These are phyloP conservation scores for Chelidonichthys spinosus DNA, from an alignment of 2,797 vertebrate species.

Conservation along the genomic window DNA sequence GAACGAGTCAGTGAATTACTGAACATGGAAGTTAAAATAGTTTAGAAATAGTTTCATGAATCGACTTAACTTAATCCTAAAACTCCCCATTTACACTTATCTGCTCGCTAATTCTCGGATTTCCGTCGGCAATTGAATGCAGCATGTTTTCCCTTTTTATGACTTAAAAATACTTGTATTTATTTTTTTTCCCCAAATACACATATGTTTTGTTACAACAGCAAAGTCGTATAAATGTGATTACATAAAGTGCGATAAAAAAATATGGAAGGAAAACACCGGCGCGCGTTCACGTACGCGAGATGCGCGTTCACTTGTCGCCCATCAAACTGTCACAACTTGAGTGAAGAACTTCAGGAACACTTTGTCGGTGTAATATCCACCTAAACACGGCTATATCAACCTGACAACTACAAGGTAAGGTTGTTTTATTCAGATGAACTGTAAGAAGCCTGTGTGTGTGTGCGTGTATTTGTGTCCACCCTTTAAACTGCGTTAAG, in stretches of 20 bases:
- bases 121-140: constrained; percentile 30
- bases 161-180: neutral
- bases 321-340: constrained; percentile 14
- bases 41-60: neutral
- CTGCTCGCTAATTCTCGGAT: accelerated
- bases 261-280: neutral
- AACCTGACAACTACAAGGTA: constrained; percentile 56
- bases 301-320: constrained; percentile 51
- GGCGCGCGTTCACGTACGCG: constrained; percentile 47
- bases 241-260: neutral
- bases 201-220: neutral
- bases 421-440: neutral
- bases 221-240: accelerated
- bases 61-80: no score
- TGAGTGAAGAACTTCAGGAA: neutral
- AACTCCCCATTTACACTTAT: neutral
- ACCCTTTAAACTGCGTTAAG: constrained; percentile 32
- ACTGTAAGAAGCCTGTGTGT: neutral
- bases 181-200: neutral
- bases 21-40: neutral
- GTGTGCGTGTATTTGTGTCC: neutral
- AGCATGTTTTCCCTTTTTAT: neutral
- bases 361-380: neutral
- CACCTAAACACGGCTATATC: constrained; percentile 14
- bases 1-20: neutral